A percentile compares a stretch with the other conserved stretches of the same genome.
These are phyloP conservation scores for Trochalopteron elliotii DNA, from an alignment of 2,113 vertebrate genomes.

Conservation along the genomic window DNA sequence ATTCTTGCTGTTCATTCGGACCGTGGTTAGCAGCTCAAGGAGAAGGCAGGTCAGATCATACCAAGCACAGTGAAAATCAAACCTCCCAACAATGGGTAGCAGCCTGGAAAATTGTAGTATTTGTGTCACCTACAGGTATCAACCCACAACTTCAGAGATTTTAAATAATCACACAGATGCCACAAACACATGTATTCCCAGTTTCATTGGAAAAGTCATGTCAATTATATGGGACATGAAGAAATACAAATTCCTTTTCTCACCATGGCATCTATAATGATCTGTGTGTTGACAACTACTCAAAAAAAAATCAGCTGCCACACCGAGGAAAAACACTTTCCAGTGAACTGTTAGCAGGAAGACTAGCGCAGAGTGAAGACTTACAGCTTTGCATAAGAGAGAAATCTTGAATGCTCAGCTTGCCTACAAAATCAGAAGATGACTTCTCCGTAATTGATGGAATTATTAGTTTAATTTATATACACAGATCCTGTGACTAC, in stretches of 20 bases:
- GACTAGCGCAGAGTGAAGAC: not conserved
- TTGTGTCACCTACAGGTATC: not conserved
- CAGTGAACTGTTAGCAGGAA: not conserved
- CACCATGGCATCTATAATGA: not conserved
- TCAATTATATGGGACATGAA: not conserved
- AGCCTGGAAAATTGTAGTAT: not conserved
- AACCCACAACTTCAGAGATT: not conserved
- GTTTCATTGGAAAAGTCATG: not conserved
- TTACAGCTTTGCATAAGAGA: not conserved
- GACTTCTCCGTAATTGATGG: not conserved
- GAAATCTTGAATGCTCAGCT: not conserved
- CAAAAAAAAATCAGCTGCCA: not conserved
- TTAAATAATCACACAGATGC: not conserved
- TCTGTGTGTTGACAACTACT: not conserved
- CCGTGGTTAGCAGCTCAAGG: not conserved
- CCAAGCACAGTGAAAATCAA: not conserved
- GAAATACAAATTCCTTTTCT: slow-evolving; percentile 10
- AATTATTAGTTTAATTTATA: not conserved
- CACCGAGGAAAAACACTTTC: not conserved
- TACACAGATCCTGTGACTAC: not conserved
- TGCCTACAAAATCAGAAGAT: not conserved
- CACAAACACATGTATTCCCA: not conserved
- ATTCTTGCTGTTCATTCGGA: not conserved
- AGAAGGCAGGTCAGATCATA: not conserved
- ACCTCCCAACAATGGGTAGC: not conserved